Conservation (phyloP, 30 jellyfish, hydroid and myxozoan species). For the Pseudorhiza aurosa region DNA sequence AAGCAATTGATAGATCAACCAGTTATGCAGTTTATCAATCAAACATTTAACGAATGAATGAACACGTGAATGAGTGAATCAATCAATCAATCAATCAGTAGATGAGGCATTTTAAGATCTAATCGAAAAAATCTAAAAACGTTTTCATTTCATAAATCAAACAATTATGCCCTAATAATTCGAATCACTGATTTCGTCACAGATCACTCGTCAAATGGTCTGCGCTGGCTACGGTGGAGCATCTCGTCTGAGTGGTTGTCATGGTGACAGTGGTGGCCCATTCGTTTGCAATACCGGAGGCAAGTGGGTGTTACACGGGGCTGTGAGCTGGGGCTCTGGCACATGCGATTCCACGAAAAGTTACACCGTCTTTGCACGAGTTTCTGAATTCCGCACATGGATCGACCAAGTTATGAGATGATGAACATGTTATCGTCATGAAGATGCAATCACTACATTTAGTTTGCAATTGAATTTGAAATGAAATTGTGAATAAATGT, state of each 20-base stretch:
- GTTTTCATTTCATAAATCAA: neutral
- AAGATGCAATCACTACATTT: too few species aligned
- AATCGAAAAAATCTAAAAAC: too few species aligned
- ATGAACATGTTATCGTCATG: too few species aligned
- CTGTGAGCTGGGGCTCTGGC: conserved; percentile 97
- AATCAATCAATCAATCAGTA: neutral
- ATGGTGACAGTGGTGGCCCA: conserved; percentile 99
- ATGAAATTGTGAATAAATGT: too few species aligned
- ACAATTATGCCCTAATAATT: too few species aligned
- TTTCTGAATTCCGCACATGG: conserved; percentile 67
- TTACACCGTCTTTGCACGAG: conserved; percentile 93
- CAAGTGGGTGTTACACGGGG: conserved; percentile 86
- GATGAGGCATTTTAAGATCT: too few species aligned
- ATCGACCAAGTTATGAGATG: conserved; percentile 42
- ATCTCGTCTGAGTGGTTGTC: conserved; percentile 92
- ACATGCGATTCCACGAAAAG: conserved; percentile 63
- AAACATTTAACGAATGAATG: neutral
- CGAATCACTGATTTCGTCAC: neutral
- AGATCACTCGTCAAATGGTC: conserved; percentile 82
- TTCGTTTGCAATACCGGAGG: conserved; percentile 89
- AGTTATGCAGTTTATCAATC: neutral
- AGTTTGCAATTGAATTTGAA: too few species aligned
- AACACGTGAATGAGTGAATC: neutral
- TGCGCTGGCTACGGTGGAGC: conserved; percentile 96
- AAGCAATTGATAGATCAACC: neutral